Evolutionary conservation across 2,797 vertebrate genomes (phyloP), one percentile per base, ranked within the genome.

Genomic region (Bucorvus abyssinicus): DNA sequence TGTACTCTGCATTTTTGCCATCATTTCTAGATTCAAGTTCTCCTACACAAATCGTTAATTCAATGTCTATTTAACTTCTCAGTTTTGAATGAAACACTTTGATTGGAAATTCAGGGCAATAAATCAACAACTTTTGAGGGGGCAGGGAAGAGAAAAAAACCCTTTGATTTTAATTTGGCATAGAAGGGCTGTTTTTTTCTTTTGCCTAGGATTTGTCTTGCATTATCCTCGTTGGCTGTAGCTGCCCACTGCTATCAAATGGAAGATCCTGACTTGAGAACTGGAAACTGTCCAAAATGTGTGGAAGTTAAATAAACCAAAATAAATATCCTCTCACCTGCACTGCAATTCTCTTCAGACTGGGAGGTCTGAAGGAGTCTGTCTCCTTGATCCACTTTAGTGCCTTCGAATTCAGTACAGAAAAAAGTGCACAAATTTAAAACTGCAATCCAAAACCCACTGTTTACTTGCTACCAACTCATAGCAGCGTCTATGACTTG

Each of bases 281-380:
- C 29, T 83, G 61, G 76, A 87, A 24, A n/a, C 47, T 24, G 3
- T 85, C 34, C 71, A 92, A 93, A 85, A 53, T 24, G 40, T 70
- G 44, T 36, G 53, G 26, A 79, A 89, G 71, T 85, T 70, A 84
- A 92, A 76, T 61, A 94, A 82, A 83, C 76, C 4, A 85, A 92
- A 87, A 82, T 53, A 89, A 95, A 89, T 74, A 76, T 61, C 9
- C 56, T 87, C 53, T 84, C 89, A 80, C 64, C 53, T 87, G 40
- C 27, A 85, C 26, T 45, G 61, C 56, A 74, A 23, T 81, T 85
- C 68, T 80, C 14, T 64, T 94, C 93, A 91, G 60, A 65, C 61
- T 75, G 75, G 91, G 94, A 96, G 89, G 93, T 95, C 93, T 76
- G 59, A 81, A 53, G 26, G 17, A 86, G 3, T 71, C 36, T 81